These are phyloP conservation scores for Deilephila elpenor DNA, from an alignment of 2,888 invertebrate species.

Conservation along the genomic window DNA sequence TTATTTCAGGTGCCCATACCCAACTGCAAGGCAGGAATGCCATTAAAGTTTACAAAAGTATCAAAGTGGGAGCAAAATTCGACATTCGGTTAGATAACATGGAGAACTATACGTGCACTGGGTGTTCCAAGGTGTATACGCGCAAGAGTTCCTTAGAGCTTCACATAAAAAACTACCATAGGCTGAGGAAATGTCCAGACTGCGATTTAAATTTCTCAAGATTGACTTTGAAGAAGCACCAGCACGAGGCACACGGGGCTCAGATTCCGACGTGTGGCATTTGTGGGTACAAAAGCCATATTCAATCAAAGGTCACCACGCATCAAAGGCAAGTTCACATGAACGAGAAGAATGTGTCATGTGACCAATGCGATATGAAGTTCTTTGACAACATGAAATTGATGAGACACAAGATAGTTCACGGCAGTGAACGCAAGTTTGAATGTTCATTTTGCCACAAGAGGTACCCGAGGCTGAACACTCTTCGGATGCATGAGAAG, in stretches of 20 bases:
- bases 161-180: slow-evolving; percentile 24
- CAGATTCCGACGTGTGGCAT: slow-evolving; percentile 38
- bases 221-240: background rate
- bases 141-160: background rate
- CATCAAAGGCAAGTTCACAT: slow-evolving; percentile 39
- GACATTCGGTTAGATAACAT: slow-evolving; percentile 19
- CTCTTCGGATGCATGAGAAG: slow-evolving; percentile 41
- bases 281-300: slow-evolving; percentile 37
- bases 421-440: slow-evolving; percentile 45
- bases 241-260: slow-evolving; percentile 28
- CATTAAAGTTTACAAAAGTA: background rate
- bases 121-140: slow-evolving; percentile 33
- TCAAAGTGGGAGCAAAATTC: slow-evolving; percentile 1
- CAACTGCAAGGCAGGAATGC: background rate
- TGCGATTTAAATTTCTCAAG: slow-evolving; percentile 24
- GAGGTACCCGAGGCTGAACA: slow-evolving; percentile 42
- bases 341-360: slow-evolving; percentile 52
- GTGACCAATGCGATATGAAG: slow-evolving; percentile 44
- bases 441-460: slow-evolving; percentile 56
- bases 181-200: slow-evolving; percentile 27
- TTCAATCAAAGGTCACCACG: background rate
- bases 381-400: slow-evolving; percentile 29
- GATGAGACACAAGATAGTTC: slow-evolving; percentile 40
- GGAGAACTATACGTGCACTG: slow-evolving; percentile 28
- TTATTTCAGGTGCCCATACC: background rate